A percentile compares a stretch with the other conserved stretches of the same genome.
phyloP scores from a whole-genome alignment of 2,888 invertebrate species.

The Balanococcus diminutus region DNA sequence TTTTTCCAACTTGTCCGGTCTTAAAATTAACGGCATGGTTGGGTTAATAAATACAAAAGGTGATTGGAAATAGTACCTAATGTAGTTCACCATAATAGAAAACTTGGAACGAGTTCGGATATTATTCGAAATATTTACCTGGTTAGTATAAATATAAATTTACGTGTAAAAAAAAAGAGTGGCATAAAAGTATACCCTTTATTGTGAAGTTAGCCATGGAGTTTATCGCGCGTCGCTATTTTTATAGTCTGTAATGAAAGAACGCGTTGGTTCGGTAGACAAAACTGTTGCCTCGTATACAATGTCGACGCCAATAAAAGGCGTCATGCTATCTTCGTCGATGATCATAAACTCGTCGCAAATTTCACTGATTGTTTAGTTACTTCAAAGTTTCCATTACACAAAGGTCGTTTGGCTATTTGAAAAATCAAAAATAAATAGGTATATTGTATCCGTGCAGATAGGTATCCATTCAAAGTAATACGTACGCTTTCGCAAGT shows the following conservation, averaged over 20 bases:
- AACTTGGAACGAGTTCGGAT: not conserved
- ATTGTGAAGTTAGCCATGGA: not conserved
- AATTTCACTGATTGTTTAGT: conserved; percentile 20
- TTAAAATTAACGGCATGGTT: not conserved
- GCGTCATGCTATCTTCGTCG: conserved; percentile 9
- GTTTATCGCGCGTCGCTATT: conserved; percentile 10
- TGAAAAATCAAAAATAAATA: not conserved
- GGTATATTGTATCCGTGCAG: too few relatives aligned
- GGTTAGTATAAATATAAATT: not conserved
- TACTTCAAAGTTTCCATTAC: not conserved
- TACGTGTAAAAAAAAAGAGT: not conserved
- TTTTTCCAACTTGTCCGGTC: not conserved
- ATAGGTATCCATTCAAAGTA: too few relatives aligned
- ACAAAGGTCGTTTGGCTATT: not conserved
- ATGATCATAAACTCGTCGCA: conserved; percentile 11
- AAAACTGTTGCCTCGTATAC: not conserved
- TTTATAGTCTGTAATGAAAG: conserved; percentile 2
- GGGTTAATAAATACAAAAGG: not conserved
- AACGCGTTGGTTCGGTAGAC: conserved; percentile 6
- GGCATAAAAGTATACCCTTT: not conserved
- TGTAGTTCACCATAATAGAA: not conserved
- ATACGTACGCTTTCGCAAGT: too few relatives aligned
- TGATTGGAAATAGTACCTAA: not conserved
- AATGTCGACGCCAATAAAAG: conserved; percentile 17
- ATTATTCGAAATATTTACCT: not conserved